Conservation (phyloP, 2,113 vertebrate species). For the Pluvialis apricaria region DNA sequence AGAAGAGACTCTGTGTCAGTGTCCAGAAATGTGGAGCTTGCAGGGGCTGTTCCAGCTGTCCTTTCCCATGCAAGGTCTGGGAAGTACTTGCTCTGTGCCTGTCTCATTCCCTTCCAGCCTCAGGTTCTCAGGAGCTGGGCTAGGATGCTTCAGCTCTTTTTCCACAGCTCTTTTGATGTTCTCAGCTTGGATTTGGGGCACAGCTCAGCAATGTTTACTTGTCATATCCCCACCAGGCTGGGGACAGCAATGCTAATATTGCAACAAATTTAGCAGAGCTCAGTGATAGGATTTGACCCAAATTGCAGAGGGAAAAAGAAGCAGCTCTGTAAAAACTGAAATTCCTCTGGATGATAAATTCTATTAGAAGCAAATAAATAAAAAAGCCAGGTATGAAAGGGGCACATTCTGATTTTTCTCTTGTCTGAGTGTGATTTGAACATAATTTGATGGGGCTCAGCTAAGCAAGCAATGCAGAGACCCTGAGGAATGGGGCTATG, state of each 20-base stretch:
- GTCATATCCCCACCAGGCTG: not conserved
- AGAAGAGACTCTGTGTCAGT: not conserved
- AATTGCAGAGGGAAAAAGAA: not conserved
- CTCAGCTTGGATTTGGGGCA: not conserved
- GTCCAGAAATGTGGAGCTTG: not conserved
- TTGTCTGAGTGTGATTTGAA: not conserved
- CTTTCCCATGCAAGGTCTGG: not conserved
- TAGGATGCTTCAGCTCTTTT: not conserved
- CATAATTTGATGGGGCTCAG: not conserved
- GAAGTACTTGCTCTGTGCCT: not conserved
- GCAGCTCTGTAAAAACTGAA: not conserved
- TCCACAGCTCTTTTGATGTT: not conserved
- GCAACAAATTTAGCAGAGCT: not conserved
- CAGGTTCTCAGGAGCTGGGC: not conserved
- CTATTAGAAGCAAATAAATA: not conserved
- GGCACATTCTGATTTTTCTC: not conserved
- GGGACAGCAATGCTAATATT: not conserved
- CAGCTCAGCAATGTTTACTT: not conserved
- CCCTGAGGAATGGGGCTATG: not conserved
- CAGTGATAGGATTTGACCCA: constrained; percentile 4
- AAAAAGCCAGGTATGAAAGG: not conserved
- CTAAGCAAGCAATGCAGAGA: constrained; percentile 22
- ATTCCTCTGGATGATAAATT: not conserved
- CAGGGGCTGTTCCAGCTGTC: not conserved
- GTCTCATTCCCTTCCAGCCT: not conserved